phyloP scores from a whole-genome alignment of 2,797 vertebrate species.

The Hirundo rustica region DNA sequence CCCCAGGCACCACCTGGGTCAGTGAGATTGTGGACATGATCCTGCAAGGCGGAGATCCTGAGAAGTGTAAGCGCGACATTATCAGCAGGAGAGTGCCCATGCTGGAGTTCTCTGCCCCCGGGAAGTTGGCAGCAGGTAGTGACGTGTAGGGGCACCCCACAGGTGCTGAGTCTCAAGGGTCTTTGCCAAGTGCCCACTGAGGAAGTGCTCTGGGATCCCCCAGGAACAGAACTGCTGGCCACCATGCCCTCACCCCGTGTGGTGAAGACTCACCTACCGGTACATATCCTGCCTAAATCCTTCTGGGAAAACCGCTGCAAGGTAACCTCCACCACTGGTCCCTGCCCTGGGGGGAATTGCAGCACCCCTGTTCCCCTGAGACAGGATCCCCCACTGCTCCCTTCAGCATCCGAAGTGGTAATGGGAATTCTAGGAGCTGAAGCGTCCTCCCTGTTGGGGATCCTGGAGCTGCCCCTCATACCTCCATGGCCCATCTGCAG shows the following conservation, averaged over 20 bases:
- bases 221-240: conserved; percentile 70
- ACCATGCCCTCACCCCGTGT: conserved; percentile 81
- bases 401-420: not conserved
- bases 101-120: conserved; percentile 57
- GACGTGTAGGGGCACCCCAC: accelerated
- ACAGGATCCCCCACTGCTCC: not conserved
- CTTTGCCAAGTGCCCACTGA: not conserved
- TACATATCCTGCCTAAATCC: conserved; percentile 81
- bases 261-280: conserved; percentile 88
- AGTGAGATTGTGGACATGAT: conserved; percentile 90
- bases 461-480: not conserved
- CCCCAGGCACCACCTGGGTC: conserved; percentile 91
- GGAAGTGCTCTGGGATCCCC: not conserved
- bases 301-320: conserved; percentile 92
- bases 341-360: no score
- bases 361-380: not conserved
- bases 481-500: conserved; percentile 6
- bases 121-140: conserved; percentile 59
- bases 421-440: not conserved
- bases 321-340: conserved; percentile 57
- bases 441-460: not conserved
- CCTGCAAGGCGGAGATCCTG: conserved; percentile 78
- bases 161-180: not conserved
- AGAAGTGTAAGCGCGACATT: conserved; percentile 79
- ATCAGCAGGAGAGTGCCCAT: conserved; percentile 84